Percentiles rank a stretch among this genome's conserved stretches.
These are phyloP conservation scores for Yasuhikotakia modesta DNA, from an alignment of 2,797 vertebrate genomes.

Conservation along the genomic window DNA sequence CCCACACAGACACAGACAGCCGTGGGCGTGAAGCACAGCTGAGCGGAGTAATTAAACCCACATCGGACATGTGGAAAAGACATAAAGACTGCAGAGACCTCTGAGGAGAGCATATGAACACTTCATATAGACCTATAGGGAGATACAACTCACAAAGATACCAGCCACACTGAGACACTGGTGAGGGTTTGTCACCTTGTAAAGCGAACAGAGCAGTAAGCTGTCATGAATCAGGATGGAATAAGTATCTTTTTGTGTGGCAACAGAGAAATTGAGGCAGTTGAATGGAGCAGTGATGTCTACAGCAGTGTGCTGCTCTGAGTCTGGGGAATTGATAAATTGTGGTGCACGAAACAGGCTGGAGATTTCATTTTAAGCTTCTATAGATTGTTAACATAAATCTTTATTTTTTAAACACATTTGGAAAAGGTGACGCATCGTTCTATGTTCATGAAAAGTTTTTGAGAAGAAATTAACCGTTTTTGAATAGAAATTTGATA, in stretches of 20 bases:
- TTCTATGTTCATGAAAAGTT: not conserved
- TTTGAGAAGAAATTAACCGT: not conserved
- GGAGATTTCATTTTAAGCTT: slow-evolving; percentile 23
- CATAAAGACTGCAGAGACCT: slow-evolving; percentile 72
- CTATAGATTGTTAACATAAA: slow-evolving; percentile 15
- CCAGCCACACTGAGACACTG: slow-evolving; percentile 75
- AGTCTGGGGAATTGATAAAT: too few species aligned
- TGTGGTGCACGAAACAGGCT: slow-evolving; percentile 26
- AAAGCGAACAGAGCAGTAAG: slow-evolving; percentile 63
- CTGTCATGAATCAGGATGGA: slow-evolving; percentile 51
- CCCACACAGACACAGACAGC: slow-evolving; percentile 72
- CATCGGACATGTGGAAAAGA: slow-evolving; percentile 77
- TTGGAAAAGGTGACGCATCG: not conserved
- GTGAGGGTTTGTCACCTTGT: slow-evolving; percentile 77
- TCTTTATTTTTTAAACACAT: slow-evolving; percentile 1
- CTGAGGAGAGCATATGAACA: slow-evolving; percentile 73
- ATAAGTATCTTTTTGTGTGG: slow-evolving; percentile 64
- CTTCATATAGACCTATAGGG: slow-evolving; percentile 71
- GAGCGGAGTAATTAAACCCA: slow-evolving; percentile 74
- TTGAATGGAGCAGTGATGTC: slow-evolving; percentile 54
- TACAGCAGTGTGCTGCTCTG: slow-evolving; percentile 63
- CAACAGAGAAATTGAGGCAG: slow-evolving; percentile 63
- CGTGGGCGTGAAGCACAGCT: slow-evolving; percentile 68
- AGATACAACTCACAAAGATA: slow-evolving; percentile 70
- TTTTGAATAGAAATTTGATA: too few species aligned